Evolutionary conservation across 2,888 invertebrate species (phyloP), one percentile per base, ranked within the genome.

Genomic region (Synanthedon andrenaeformis): DNA sequence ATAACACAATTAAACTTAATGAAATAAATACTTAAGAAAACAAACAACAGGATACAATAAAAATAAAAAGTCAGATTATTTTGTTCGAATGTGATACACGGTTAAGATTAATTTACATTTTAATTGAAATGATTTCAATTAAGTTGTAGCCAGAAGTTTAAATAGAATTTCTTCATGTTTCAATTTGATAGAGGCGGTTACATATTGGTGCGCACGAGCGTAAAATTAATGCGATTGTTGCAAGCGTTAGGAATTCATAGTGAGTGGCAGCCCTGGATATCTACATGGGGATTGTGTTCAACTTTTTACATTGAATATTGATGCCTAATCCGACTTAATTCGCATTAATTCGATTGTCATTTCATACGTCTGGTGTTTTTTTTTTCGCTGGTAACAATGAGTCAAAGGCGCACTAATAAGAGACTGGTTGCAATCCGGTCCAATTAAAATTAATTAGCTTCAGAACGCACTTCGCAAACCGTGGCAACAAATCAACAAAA

Each of bases 371-470:
- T 13, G n/a, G n/a, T 6, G 14, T 13, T 45, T 45, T 45, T 45
- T 45, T 45, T n/a, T 45, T 6, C 45, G 11, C 14, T 45, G 45
- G 45, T 45, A 14, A 45, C 45, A 45, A 14, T 12, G 45, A 45
- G 45, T 45, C 45, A 45, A 45, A 45, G 45, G 45, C 45, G 13
- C 4, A 35, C 54, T 48, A 49, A 56, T 68, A 70, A 70, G 68
- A 69, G 70, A 69, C 69, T 66, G 65, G 69, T 67, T 69, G 66
- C 69, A 63, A 66, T 13, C 45, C 45, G 45, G 45, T 68, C 82
- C 83, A 84, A 84, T 84, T 84, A 84, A 84, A 84, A 84, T 83
- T 84, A 84, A 84, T 84, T 84, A 84, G 82, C 75, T 74, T 70
- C 79, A 71, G 82, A 79, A 83, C 76, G 81, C 74, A 78, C 76